Evolutionary conservation across 2,797 vertebrate species (phyloP).

Genomic region (Acipenser transmontanus): DNA sequence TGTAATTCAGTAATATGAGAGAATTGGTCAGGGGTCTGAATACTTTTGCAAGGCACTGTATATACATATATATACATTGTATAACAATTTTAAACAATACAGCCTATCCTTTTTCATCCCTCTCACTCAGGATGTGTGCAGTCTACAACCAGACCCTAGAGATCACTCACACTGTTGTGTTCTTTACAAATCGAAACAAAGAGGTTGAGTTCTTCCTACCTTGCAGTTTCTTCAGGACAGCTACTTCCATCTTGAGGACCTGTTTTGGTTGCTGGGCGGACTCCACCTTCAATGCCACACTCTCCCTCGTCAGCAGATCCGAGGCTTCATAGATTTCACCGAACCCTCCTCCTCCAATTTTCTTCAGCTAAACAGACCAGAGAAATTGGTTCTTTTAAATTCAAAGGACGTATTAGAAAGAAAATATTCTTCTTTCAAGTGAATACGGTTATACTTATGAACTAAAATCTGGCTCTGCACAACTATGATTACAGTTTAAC

Average conservation of each 20-base stretch:
- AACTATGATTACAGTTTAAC: neutral
- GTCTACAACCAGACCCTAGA: no score
- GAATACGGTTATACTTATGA: conserved; percentile 16
- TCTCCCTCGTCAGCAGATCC: conserved; percentile 91
- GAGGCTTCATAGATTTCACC: conserved; percentile 95
- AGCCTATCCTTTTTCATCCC: no score
- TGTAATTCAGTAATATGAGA: no score
- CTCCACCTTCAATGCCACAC: conserved; percentile 94
- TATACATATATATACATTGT: no score
- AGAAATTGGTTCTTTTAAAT: no score
- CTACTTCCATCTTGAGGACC: conserved; percentile 98
- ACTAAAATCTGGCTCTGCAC: neutral
- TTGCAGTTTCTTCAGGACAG: conserved; percentile 93
- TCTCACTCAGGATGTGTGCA: no score
- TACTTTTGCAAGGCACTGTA: no score
- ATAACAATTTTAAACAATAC: no score
- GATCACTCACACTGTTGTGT: no score
- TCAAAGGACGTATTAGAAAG: neutral
- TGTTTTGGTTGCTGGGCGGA: conserved; percentile 96
- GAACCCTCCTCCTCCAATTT: conserved; percentile 93
- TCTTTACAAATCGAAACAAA: no score
- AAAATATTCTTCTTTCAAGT: neutral
- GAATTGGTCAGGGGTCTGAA: no score
- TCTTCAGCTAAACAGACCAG: conserved; percentile 73
- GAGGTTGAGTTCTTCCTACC: conserved; percentile 50